Evolutionary conservation across 2,113 vertebrate species (phyloP).

Genomic region (Forbesichthys papilliferus): DNA sequence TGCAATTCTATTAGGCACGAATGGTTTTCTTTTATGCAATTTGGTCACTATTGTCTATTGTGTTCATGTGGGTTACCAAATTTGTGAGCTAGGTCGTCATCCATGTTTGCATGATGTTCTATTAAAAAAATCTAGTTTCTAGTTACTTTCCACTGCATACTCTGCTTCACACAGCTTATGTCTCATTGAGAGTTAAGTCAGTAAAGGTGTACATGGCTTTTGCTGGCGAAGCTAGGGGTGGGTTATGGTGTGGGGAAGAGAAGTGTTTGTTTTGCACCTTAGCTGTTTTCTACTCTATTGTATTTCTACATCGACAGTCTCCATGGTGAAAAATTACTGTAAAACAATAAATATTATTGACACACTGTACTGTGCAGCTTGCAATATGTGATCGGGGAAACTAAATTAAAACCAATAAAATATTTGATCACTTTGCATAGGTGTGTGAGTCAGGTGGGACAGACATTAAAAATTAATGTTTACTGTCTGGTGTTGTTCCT

Average conservation of each 20-base stretch:
- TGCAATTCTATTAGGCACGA: not conserved
- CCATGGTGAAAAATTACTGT: slow-evolving; percentile 70
- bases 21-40: slow-evolving; percentile 13
- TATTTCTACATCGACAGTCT: slow-evolving; percentile 70
- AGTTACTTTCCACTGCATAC: not conserved
- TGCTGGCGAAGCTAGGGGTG: slow-evolving; percentile 4
- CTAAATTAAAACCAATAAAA: no score
- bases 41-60: slow-evolving; percentile 49
- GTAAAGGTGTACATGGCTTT: slow-evolving; percentile 56
- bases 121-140: slow-evolving; percentile 7
- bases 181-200: slow-evolving; percentile 28
- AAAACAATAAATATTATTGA: slow-evolving; percentile 67
- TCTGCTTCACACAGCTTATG: not conserved
- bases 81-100: slow-evolving; percentile 19
- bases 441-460: no score
- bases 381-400: not conserved
- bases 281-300: slow-evolving; percentile 62
- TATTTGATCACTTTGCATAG: no score
- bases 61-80: slow-evolving; percentile 9
- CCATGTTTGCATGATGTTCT: slow-evolving; percentile 22
- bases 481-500: no score
- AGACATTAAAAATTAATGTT: no score
- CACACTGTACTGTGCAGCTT: slow-evolving; percentile 10
- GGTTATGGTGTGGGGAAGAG: not conserved
- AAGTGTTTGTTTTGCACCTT: slow-evolving; percentile 77